These are phyloP conservation scores for Cyprinodon tularosa DNA, from an alignment of 2,113 vertebrate genomes.

Conservation along the genomic window DNA sequence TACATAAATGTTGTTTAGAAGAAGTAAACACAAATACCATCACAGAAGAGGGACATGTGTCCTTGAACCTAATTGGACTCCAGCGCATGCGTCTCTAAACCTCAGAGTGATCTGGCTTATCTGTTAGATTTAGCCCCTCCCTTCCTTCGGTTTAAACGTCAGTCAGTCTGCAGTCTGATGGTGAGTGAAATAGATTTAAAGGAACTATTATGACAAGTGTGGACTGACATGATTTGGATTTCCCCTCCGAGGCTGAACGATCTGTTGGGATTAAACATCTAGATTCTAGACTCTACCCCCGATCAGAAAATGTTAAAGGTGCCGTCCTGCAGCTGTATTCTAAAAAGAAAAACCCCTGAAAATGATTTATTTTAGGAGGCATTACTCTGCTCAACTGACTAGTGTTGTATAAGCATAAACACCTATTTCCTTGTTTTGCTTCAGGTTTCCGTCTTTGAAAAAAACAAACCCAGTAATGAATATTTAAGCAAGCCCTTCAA, in stretches of 20 bases:
- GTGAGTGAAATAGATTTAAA: constrained; percentile 64
- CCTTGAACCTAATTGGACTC: constrained; percentile 79
- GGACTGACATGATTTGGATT: background rate
- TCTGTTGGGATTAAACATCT: background rate
- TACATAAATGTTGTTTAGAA: background rate
- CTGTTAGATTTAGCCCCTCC: constrained; percentile 70
- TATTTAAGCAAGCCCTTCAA: background rate
- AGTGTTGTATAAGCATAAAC: background rate
- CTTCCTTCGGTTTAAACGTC: constrained; percentile 73
- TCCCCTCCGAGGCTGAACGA: constrained; percentile 3
- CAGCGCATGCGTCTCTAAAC: constrained; percentile 61
- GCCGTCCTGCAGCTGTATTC: background rate
- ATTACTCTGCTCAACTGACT: background rate
- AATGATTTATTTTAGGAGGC: background rate
- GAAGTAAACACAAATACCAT: constrained; percentile 19
- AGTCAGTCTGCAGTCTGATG: constrained; percentile 67
- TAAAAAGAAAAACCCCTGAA: background rate
- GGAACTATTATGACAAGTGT: constrained; percentile 21
- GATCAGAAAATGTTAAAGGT: background rate
- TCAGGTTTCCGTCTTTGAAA: background rate
- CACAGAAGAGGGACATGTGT: constrained; percentile 67
- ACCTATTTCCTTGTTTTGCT: background rate
- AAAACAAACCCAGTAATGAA: background rate
- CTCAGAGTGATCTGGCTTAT: constrained; percentile 79
- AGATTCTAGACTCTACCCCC: too few species aligned